These are phyloP conservation scores for Haliaeetus leucogaster DNA, from an alignment of 2,113 vertebrate species.

Conservation along the genomic window DNA sequence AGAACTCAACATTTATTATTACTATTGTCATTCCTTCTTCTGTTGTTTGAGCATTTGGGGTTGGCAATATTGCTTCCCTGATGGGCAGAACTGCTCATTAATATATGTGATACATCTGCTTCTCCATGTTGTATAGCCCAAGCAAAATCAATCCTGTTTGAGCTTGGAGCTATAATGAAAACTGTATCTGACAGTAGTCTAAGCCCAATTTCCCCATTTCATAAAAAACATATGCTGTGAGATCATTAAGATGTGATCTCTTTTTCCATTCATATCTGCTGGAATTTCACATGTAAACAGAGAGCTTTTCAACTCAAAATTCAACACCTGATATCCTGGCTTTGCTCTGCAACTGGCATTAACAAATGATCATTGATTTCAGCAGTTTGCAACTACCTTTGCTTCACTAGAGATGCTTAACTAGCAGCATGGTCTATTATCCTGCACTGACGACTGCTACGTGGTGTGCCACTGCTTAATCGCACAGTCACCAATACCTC, in stretches of 20 bases:
- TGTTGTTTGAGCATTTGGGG: not conserved
- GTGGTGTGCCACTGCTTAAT: not conserved
- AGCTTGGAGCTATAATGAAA: not conserved
- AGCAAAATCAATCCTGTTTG: slow-evolving; percentile 18
- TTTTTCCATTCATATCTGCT: not conserved
- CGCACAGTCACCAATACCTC: not conserved
- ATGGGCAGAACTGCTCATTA: slow-evolving; percentile 23
- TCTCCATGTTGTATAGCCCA: not conserved
- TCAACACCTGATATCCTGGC: not conserved
- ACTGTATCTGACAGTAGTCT: not conserved
- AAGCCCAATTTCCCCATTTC: not conserved
- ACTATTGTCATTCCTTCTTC: not conserved
- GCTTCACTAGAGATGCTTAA: not conserved
- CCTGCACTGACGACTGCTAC: not conserved
- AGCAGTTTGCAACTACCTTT: not conserved
- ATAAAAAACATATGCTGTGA: not conserved
- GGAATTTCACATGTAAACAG: not conserved
- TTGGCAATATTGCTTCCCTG: slow-evolving; percentile 9
- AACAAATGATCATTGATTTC: not conserved
- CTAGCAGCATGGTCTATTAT: not conserved
- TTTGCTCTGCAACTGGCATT: not conserved
- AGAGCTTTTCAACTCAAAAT: not conserved
- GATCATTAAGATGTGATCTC: not conserved
- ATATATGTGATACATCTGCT: slow-evolving; percentile 12
- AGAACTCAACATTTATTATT: not conserved